Percentiles rank a stretch among this genome's conserved stretches.
Conservation (phyloP, 2,888 invertebrate species). For the Rotaria sp. region DNA sequence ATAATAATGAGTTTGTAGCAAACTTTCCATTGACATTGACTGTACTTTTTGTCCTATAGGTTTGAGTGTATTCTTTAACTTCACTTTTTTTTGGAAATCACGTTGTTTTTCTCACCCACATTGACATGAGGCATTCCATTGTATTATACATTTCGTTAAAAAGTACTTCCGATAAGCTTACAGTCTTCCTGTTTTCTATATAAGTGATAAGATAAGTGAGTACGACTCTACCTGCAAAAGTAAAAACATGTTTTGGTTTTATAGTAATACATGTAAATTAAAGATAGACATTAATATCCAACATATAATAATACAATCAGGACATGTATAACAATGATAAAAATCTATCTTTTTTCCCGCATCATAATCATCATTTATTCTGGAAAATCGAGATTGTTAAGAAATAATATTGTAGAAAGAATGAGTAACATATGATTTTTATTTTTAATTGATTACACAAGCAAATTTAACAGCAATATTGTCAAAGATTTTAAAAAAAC, state of each 20-base stretch:
- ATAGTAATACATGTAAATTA: not conserved
- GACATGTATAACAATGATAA: too few species aligned
- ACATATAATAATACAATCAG: too few species aligned
- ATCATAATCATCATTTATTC: too few species aligned
- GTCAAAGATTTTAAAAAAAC: too few species aligned
- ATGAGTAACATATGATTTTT: too few species aligned
- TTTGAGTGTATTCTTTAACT: not conserved
- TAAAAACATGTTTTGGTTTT: not conserved
- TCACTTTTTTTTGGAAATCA: not conserved
- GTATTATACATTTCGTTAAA: not conserved
- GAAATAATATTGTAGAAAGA: too few species aligned
- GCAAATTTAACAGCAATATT: too few species aligned
- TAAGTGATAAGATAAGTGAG: not conserved
- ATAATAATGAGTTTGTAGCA: too few species aligned
- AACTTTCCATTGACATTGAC: too few species aligned
- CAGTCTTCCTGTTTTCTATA: not conserved
- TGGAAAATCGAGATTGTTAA: too few species aligned
- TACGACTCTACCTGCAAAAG: not conserved
- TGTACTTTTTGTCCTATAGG: not conserved
- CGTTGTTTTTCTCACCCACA: not conserved
- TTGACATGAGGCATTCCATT: not conserved
- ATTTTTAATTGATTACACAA: too few species aligned
- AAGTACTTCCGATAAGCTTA: not conserved
- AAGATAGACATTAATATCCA: not conserved
- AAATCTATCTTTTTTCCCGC: too few species aligned